phyloP scores from a whole-genome alignment of 2,888 invertebrate species.

The Rhimphoctona megacephalus region DNA sequence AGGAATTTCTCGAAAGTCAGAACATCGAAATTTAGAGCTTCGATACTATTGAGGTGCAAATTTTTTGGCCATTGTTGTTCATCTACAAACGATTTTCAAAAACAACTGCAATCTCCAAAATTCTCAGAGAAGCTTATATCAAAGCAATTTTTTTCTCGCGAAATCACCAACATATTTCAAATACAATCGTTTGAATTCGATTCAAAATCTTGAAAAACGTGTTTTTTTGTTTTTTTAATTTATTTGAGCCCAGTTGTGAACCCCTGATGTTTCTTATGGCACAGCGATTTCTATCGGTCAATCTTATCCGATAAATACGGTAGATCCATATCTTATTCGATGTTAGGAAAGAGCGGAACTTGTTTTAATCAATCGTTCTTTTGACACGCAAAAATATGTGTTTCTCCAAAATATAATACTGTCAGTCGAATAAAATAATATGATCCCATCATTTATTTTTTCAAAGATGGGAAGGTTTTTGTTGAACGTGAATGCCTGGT shows the following conservation, averaged over 20 bases:
- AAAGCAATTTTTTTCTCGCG: not conserved
- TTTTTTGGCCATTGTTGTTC: not conserved
- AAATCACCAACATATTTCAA: not conserved
- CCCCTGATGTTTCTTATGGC: not conserved
- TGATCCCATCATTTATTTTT: not conserved
- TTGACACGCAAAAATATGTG: not conserved
- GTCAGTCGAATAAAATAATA: not conserved
- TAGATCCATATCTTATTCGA: constrained; percentile 1
- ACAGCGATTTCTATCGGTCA: constrained; percentile 6
- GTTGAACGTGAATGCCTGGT: not conserved
- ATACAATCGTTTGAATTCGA: not conserved
- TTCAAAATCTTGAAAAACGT: constrained; percentile 17
- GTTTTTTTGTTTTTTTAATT: not conserved
- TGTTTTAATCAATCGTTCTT: not conserved
- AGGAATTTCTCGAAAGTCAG: not conserved
- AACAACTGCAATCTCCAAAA: not conserved
- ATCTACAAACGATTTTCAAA: not conserved
- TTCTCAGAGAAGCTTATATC: not conserved
- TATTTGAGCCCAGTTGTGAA: not conserved
- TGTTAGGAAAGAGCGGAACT: not conserved
- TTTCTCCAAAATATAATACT: not conserved
- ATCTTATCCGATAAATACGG: not conserved
- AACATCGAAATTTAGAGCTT: not conserved
- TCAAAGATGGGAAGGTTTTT: not conserved
- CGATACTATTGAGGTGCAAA: not conserved